These are phyloP conservation scores for Ommatoiulus sabulosus DNA, from an alignment of 2,888 invertebrate species.

Conservation along the genomic window DNA sequence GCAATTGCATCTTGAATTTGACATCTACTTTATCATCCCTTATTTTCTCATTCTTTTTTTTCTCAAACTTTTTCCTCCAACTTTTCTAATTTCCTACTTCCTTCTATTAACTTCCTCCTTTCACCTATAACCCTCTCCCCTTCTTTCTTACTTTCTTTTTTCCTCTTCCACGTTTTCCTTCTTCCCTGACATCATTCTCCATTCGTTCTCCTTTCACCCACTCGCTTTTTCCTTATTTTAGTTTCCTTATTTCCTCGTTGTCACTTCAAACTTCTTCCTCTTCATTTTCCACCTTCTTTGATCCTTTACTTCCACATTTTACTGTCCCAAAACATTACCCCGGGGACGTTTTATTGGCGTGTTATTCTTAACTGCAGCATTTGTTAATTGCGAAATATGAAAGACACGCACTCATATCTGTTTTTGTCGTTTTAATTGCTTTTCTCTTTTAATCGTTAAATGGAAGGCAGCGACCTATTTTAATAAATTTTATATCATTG, in stretches of 20 bases:
- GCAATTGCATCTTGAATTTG: too few species aligned
- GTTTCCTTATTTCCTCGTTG: neutral
- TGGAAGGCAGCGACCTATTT: neutral
- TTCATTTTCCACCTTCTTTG: neutral
- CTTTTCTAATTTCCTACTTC: too few species aligned
- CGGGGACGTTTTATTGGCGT: neutral
- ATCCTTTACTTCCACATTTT: neutral
- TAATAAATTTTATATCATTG: neutral
- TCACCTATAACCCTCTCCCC: neutral
- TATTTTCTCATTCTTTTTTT: too few species aligned
- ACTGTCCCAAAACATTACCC: neutral
- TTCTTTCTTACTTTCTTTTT: neutral
- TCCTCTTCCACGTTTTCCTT: neutral
- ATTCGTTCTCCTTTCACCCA: neutral
- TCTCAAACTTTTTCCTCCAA: too few species aligned
- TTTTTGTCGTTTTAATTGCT: slow-evolving; percentile 18
- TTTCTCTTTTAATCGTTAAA: neutral
- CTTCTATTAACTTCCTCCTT: too few species aligned
- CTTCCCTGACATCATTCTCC: neutral
- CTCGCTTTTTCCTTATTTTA: neutral
- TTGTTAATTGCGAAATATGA: neutral
- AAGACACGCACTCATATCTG: neutral
- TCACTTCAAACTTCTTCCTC: neutral
- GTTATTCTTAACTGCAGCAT: neutral
- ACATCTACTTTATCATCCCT: too few species aligned